A percentile compares a stretch with the other conserved stretches of the same genome.
Evolutionary conservation across 2,888 invertebrate species (phyloP).

Genomic region (Lysandra coridon): DNA sequence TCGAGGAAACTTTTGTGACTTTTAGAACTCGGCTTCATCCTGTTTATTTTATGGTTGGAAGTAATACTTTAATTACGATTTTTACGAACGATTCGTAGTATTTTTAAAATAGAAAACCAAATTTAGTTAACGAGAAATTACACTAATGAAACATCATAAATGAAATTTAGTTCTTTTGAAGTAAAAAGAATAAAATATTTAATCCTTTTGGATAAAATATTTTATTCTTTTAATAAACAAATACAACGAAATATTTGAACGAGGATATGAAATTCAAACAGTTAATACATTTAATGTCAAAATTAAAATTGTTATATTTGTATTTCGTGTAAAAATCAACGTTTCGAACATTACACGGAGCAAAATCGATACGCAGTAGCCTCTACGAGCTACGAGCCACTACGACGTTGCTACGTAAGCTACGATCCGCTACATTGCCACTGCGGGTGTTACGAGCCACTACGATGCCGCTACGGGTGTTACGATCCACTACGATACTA

Average conservation of each 20-base stretch:
- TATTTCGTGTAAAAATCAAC: background rate
- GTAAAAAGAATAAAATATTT: background rate
- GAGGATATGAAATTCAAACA: background rate
- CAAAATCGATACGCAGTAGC: background rate
- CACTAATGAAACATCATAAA: background rate
- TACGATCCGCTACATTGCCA: no score
- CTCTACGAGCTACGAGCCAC: background rate
- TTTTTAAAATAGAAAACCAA: background rate
- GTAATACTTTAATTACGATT: background rate
- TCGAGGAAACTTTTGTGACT: background rate
- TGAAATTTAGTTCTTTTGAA: background rate
- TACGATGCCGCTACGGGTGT: no score
- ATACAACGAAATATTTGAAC: background rate
- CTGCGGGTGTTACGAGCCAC: no score
- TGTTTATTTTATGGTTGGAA: background rate
- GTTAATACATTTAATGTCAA: background rate
- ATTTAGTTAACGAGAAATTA: background rate
- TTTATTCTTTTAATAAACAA: no score
- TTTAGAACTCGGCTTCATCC: background rate
- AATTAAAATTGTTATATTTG: background rate
- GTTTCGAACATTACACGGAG: background rate
- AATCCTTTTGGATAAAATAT: background rate
- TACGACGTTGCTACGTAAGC: no score
- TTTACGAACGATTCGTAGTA: background rate
- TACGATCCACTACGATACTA: no score